Evolutionary conservation across 1,140 invertebrate species (phyloP).

Genomic region (Centruroides vittatus): DNA sequence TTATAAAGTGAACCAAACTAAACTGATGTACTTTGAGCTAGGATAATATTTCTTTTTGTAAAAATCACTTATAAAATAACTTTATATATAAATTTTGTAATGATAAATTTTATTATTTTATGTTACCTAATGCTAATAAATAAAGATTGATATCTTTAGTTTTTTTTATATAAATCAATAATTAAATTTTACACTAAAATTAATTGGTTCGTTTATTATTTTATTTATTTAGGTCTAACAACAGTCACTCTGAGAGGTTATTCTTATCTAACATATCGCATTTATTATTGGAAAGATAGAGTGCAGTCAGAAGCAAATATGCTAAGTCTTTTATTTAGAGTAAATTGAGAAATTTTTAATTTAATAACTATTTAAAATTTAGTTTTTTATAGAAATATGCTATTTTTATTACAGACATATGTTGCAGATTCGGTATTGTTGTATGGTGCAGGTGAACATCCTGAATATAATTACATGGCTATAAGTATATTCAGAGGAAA

Average conservation of each 20-base stretch:
- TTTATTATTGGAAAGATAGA: conserved; percentile 82
- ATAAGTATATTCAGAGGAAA: conserved; percentile 60
- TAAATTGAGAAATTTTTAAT: conserved; percentile 25
- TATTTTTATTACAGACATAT: conserved; percentile 43
- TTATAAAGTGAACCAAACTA: too few species aligned
- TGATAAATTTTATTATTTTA: too few species aligned
- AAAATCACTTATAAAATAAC: too few species aligned
- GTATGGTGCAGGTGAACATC: conserved; percentile 71
- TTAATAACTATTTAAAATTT: neutral
- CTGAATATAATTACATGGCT: conserved; percentile 63
- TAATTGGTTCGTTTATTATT: too few species aligned
- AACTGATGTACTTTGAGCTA: too few species aligned
- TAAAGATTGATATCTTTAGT: too few species aligned
- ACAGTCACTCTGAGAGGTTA: conserved; percentile 73
- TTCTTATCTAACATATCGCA: conserved; percentile 79
- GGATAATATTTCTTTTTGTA: too few species aligned
- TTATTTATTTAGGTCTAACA: conserved; percentile 49
- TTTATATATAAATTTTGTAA: too few species aligned
- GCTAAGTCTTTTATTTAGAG: conserved; percentile 76
- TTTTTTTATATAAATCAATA: too few species aligned
- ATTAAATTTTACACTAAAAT: too few species aligned
- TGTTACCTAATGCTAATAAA: too few species aligned
- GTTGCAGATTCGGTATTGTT: conserved; percentile 75
- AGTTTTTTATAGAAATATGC: neutral
- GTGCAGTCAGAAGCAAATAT: conserved; percentile 71